Conservation (phyloP, 2,797 vertebrate genomes). For the Bucorvus abyssinicus region DNA sequence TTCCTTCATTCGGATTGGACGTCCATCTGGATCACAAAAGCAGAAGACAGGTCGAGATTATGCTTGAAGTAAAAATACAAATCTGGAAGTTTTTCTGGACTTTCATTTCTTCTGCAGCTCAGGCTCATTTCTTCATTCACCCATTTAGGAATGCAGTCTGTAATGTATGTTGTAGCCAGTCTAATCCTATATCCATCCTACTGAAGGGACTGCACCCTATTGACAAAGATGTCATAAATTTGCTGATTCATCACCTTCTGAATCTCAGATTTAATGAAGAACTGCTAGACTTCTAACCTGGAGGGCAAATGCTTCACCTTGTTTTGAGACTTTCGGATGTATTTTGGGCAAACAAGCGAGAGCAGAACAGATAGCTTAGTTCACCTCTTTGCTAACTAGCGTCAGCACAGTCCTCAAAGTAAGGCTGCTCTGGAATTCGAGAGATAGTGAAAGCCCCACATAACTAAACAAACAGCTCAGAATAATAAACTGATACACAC, state of each 20-base stretch:
- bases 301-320: background rate
- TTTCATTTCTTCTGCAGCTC: background rate
- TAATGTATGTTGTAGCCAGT: background rate
- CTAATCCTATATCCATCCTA: background rate
- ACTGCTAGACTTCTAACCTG: background rate
- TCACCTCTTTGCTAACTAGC: constrained; percentile 7
- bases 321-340: background rate
- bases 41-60: background rate
- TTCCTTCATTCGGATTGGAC: background rate
- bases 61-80: background rate
- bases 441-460: constrained; percentile 23
- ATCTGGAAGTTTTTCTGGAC: background rate
- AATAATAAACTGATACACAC: constrained; percentile 45
- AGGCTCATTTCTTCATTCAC: background rate
- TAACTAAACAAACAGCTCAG: constrained; percentile 38
- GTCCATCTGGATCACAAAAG: background rate
- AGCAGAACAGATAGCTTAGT: background rate
- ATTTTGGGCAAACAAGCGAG: background rate
- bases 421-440: constrained; percentile 20
- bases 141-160: background rate
- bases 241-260: background rate
- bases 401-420: background rate
- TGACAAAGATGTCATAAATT: background rate
- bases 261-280: background rate
- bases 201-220: background rate